phyloP scores from a whole-genome alignment of 2,888 invertebrate species.

The Meta bourneti region DNA sequence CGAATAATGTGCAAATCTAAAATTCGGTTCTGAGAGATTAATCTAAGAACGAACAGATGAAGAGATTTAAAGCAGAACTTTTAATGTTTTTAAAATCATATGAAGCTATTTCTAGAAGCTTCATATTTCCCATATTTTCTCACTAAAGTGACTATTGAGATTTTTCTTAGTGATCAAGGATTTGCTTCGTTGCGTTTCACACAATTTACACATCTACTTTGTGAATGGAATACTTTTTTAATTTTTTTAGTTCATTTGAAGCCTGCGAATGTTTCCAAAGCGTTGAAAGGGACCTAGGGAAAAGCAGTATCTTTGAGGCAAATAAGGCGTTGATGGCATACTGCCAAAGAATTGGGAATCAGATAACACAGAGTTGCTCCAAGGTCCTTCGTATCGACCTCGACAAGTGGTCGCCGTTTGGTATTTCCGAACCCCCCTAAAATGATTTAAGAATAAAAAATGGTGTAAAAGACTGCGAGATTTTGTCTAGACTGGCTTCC shows the following conservation, averaged over 20 bases:
- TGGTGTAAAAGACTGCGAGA: background rate
- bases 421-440: conserved; percentile 24
- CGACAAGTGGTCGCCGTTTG: conserved; percentile 61
- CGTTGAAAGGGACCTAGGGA: background rate
- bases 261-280: conserved; percentile 20
- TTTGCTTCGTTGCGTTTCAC: background rate
- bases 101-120: background rate
- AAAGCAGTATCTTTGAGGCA: conserved; percentile 13
- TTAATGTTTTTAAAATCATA: no score
- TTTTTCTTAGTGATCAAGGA: background rate
- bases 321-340: conserved; percentile 52
- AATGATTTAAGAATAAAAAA: conserved; percentile 28
- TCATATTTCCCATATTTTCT: background rate
- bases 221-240: background rate
- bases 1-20: no score
- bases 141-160: background rate
- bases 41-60: no score
- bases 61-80: no score
- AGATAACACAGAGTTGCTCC: conserved; percentile 39
- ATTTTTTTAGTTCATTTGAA: conserved; percentile 20
- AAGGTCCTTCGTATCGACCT: conserved; percentile 56
- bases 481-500: conserved; percentile 20
- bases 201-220: background rate
- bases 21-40: no score
- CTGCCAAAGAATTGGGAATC: conserved; percentile 47